These are phyloP conservation scores for Anguilla pacifica DNA, from an alignment of 2,797 vertebrate species.

Conservation along the genomic window DNA sequence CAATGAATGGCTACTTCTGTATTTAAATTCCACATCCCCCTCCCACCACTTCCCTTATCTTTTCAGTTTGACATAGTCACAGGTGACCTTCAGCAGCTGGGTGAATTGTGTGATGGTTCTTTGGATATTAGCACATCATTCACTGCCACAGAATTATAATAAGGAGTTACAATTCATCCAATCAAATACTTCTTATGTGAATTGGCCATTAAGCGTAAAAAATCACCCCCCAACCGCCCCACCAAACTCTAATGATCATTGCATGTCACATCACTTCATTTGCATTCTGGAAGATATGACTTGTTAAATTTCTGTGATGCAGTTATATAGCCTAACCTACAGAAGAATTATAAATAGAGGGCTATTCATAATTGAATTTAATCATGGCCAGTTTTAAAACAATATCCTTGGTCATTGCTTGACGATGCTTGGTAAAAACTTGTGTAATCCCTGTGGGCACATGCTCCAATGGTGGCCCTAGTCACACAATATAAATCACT, in stretches of 20 bases:
- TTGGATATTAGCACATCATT: background rate
- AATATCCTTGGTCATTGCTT: background rate
- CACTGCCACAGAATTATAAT: background rate
- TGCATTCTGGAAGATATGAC: background rate
- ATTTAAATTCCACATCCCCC: background rate
- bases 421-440: background rate
- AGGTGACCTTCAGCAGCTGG: background rate
- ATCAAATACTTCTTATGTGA: background rate
- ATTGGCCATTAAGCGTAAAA: background rate
- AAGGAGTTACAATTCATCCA: background rate
- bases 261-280: background rate
- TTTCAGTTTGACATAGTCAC: background rate
- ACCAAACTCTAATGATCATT: background rate
- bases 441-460: background rate
- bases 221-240: background rate
- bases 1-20: background rate
- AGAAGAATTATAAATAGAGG: too few relatives aligned
- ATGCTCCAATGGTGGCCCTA: background rate
- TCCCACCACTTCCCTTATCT: background rate
- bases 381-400: background rate
- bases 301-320: too few relatives aligned
- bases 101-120: background rate
- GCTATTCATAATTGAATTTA: too few relatives aligned
- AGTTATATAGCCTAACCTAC: too few relatives aligned
- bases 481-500: constrained; percentile 2